Conservation (phyloP, 2,113 vertebrate species). For the Corythaeola cristata region DNA sequence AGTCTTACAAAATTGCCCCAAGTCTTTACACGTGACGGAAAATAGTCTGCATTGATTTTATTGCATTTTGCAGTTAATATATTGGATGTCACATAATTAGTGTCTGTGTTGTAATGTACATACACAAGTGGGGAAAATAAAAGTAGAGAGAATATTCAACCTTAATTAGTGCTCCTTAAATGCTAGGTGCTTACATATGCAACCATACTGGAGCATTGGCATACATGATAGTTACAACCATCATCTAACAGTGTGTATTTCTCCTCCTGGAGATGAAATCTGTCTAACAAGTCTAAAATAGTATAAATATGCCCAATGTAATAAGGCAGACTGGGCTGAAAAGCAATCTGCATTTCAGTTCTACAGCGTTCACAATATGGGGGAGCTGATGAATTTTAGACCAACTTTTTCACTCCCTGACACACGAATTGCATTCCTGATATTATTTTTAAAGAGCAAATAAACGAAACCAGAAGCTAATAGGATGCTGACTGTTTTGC, state of each 20-base stretch:
- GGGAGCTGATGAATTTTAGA: neutral
- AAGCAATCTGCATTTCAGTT: neutral
- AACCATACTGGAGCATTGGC: neutral
- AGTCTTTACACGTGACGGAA: neutral
- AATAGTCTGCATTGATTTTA: neutral
- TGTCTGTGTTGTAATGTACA: neutral
- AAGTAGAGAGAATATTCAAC: neutral
- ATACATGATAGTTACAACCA: neutral
- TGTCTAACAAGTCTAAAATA: neutral
- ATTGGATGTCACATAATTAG: neutral
- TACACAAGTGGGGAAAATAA: constrained; percentile 24
- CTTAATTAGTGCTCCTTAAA: constrained; percentile 25
- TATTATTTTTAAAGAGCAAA: neutral
- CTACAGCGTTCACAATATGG: neutral
- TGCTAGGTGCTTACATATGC: neutral
- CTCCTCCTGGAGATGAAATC: constrained; percentile 6
- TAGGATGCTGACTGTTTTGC: neutral
- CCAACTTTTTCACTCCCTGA: neutral
- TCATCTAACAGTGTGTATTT: constrained; percentile 1
- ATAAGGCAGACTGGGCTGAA: neutral
- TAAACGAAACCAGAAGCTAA: neutral
- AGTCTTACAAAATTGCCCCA: neutral
- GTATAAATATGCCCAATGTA: neutral
- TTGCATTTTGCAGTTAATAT: neutral
- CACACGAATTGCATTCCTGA: neutral